These are phyloP conservation scores for Strix occidentalis DNA, from an alignment of 2,797 vertebrate genomes.

Conservation along the genomic window DNA sequence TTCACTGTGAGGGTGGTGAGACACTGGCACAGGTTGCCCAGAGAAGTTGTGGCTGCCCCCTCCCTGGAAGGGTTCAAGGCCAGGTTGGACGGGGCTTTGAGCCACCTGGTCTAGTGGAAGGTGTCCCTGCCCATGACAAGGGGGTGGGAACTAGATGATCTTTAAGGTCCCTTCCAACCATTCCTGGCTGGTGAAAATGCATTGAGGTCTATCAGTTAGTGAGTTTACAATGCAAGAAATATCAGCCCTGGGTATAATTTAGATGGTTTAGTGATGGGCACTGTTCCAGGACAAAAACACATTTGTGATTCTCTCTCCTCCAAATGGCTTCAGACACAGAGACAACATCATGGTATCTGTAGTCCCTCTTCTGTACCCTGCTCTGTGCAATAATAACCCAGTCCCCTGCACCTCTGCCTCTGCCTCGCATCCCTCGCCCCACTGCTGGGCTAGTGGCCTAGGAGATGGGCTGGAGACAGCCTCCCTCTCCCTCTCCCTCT, in stretches of 20 bases:
- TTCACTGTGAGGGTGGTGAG: too few relatives aligned
- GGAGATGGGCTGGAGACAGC: neutral
- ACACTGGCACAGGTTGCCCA: too few relatives aligned
- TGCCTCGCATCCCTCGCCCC: neutral
- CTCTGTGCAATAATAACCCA: neutral
- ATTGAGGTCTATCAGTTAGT: neutral
- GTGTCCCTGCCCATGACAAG: too few relatives aligned
- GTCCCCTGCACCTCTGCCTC: neutral
- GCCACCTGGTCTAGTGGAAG: too few relatives aligned
- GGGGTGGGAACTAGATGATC: too few relatives aligned
- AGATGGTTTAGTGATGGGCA: neutral
- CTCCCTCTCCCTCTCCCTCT: neutral
- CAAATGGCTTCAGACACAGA: neutral
- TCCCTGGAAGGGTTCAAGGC: too few relatives aligned
- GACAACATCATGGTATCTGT: neutral
- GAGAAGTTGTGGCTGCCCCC: too few relatives aligned
- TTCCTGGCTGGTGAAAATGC: neutral
- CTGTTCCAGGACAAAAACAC: neutral
- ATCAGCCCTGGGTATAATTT: neutral
- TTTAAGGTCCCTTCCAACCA: too few relatives aligned
- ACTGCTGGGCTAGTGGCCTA: neutral
- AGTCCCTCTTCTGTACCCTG: neutral
- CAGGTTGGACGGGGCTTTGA: too few relatives aligned
- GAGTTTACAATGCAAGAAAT: neutral
- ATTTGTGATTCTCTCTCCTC: neutral